Conservation (phyloP, 2,888 invertebrate species). For the Eilema sororculum region DNA sequence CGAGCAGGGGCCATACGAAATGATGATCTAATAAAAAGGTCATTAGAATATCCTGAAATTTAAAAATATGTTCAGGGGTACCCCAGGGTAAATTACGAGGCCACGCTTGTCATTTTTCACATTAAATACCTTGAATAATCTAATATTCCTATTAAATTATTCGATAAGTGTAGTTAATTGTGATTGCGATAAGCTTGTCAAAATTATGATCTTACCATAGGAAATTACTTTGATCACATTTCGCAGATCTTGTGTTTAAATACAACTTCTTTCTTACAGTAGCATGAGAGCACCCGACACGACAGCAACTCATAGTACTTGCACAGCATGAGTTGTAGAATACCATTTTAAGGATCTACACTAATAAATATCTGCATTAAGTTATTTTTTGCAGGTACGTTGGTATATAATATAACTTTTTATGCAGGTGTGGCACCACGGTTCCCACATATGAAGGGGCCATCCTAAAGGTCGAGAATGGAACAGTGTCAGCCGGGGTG, state of each 20-base stretch:
- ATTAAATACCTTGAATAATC: not conserved
- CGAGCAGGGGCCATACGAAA: too few species aligned
- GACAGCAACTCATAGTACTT: too few species aligned
- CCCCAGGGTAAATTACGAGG: not conserved
- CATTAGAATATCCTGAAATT: not conserved
- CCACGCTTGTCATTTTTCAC: constrained; percentile 14
- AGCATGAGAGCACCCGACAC: too few species aligned
- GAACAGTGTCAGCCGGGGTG: too few species aligned
- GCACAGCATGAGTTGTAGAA: too few species aligned
- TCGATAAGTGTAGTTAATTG: constrained; percentile 10
- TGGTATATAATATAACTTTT: too few species aligned
- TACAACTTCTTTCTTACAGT: too few species aligned
- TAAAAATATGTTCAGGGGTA: not conserved
- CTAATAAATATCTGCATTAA: too few species aligned
- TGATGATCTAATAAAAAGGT: not conserved
- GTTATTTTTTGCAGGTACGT: too few species aligned
- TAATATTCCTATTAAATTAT: not conserved
- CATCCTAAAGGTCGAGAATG: too few species aligned
- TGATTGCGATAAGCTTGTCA: constrained; percentile 5
- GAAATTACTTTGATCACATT: not conserved
- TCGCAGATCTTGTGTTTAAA: not conserved
- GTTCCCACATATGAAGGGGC: too few species aligned
- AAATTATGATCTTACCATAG: not conserved
- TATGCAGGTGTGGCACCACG: too few species aligned
- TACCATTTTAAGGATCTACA: not conserved